Conservation (phyloP, 2,888 invertebrate genomes). For the Adineta ricciae region DNA sequence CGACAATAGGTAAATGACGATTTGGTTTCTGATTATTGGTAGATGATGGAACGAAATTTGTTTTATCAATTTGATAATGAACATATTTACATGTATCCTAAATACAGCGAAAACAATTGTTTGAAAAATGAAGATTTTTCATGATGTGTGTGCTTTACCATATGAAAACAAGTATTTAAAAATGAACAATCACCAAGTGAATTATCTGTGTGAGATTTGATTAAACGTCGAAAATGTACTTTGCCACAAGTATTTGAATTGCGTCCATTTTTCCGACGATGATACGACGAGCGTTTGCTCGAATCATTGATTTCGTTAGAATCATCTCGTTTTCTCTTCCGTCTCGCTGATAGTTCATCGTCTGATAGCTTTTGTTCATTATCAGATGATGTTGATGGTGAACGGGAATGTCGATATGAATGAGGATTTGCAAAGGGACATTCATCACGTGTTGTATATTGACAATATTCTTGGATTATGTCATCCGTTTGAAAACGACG, state of each 20-base stretch:
- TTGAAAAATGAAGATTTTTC: conserved; percentile 36
- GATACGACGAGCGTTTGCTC: not conserved
- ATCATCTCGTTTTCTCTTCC: not conserved
- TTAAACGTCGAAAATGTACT: conserved; percentile 89
- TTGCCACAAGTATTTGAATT: conserved; percentile 65
- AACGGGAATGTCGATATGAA: not conserved
- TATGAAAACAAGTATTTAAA: conserved; percentile 93
- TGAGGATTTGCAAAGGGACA: conserved; percentile 52
- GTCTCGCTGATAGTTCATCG: not conserved
- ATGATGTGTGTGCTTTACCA: conserved; percentile 89
- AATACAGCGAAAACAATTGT: not conserved
- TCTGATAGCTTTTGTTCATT: not conserved
- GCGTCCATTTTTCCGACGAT: conserved; percentile 45
- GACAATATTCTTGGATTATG: conserved; percentile 73
- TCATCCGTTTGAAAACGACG: conserved; percentile 39
- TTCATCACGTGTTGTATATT: conserved; percentile 81
- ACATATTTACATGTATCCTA: conserved; percentile 62
- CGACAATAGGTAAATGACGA: not conserved
- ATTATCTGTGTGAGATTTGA: conserved; percentile 77
- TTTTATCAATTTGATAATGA: conserved; percentile 80
- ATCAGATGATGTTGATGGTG: not conserved
- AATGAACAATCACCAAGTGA: conserved; percentile 89
- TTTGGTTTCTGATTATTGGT: not conserved
- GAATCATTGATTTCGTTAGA: not conserved
- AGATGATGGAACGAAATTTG: conserved; percentile 21